Percentiles rank a stretch among this genome's conserved stretches.
Evolutionary conservation across 2,113 vertebrate species (phyloP).

Genomic region (Syngnathus typhle): DNA sequence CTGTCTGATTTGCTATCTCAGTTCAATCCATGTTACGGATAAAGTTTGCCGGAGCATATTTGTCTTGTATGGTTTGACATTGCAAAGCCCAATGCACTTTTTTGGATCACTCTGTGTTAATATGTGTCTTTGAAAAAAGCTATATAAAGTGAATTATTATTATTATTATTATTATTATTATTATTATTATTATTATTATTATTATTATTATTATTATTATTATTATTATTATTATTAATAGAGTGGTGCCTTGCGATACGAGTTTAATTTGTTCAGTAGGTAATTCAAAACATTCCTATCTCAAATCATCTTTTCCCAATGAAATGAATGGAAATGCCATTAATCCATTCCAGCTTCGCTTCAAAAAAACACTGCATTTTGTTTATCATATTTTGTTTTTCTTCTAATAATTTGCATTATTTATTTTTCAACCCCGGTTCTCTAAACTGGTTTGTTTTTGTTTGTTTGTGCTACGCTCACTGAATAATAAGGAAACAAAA

Average conservation of each 20-base stretch:
- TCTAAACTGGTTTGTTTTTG: background rate
- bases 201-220: background rate
- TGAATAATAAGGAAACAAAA: background rate
- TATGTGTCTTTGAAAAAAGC: background rate
- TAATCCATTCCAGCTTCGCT: background rate
- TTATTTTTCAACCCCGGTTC: background rate
- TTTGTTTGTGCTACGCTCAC: background rate
- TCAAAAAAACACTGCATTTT: too few species aligned
- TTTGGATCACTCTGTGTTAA: background rate
- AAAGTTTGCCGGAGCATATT: slow-evolving; percentile 11
- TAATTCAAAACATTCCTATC: too few species aligned
- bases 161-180: background rate
- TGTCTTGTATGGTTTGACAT: background rate
- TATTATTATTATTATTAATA: background rate
- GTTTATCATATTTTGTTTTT: background rate
- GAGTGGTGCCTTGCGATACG: background rate
- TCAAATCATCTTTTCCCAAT: background rate
- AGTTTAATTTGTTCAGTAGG: background rate
- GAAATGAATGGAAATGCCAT: background rate
- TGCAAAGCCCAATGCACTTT: background rate
- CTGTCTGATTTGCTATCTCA: slow-evolving; percentile 24
- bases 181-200: background rate
- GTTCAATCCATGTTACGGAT: slow-evolving; percentile 21
- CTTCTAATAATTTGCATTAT: background rate
- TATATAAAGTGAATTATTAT: too few species aligned